Evolutionary conservation across 2,888 invertebrate species (phyloP).

Genomic region (Eristalis intricaria): DNA sequence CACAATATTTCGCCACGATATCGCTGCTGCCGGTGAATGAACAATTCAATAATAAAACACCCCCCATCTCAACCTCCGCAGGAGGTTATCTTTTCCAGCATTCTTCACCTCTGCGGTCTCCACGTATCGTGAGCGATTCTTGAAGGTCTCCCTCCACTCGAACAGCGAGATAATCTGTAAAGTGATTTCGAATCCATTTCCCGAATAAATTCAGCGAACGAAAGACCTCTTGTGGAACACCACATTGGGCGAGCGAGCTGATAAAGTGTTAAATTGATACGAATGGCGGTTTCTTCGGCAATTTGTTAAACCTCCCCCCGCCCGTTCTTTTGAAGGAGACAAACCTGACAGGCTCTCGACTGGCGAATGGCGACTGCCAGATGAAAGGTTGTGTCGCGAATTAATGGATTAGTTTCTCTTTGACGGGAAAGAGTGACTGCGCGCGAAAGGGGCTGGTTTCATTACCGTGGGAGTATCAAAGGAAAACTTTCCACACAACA

Average conservation of each 20-base stretch:
- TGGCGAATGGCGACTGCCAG: background rate
- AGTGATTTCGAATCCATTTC: slow-evolving; percentile 64
- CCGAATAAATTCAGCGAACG: slow-evolving; percentile 21
- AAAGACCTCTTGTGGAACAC: background rate
- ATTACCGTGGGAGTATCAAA: slow-evolving; percentile 50
- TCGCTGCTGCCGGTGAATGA: background rate
- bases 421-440: slow-evolving; percentile 9
- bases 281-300: slow-evolving; percentile 24
- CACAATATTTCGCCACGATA: slow-evolving; percentile 2
- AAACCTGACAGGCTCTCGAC: slow-evolving; percentile 13
- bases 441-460: slow-evolving; percentile 26
- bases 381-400: slow-evolving; percentile 2
- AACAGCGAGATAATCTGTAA: slow-evolving; percentile 40
- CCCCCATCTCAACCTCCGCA: background rate
- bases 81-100: slow-evolving; percentile 9
- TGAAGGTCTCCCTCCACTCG: slow-evolving; percentile 19
- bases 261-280: slow-evolving; percentile 50
- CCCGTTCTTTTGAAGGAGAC: slow-evolving; percentile 4
- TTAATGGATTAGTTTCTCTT: background rate
- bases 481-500: slow-evolving; percentile 41
- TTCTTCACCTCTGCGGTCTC: background rate
- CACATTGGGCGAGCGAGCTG: slow-evolving; percentile 2
- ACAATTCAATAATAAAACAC: background rate
- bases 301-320: slow-evolving; percentile 30
- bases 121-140: slow-evolving; percentile 12